Conservation (phyloP, 2,888 invertebrate genomes). For the Orchesella flavescens region DNA sequence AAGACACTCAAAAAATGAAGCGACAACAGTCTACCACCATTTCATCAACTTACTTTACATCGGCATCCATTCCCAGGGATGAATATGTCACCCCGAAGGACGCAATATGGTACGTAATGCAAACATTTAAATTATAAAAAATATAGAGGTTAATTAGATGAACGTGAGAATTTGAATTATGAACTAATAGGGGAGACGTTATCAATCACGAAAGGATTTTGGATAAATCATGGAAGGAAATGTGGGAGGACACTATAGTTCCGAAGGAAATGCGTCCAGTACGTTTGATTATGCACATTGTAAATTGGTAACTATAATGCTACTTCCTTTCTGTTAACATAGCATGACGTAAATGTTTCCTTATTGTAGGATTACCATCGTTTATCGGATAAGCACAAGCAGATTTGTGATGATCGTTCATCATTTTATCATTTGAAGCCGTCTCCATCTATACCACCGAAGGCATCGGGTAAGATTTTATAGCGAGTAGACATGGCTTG, state of each 20-base stretch:
- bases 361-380: not conserved
- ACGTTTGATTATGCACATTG: not conserved
- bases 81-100: constrained; percentile 31
- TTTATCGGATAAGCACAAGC: not conserved
- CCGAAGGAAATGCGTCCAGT: constrained; percentile 36
- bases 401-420: not conserved
- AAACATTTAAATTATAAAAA: too few relatives aligned
- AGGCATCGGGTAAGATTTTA: constrained; percentile 62
- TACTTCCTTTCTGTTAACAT: not conserved
- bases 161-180: too few relatives aligned
- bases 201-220: constrained; percentile 64
- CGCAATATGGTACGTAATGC: constrained; percentile 36
- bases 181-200: constrained; percentile 63
- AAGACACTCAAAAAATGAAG: not conserved
- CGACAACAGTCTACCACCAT: constrained; percentile 1
- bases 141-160: too few relatives aligned
- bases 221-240: constrained; percentile 57
- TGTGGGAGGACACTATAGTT: constrained; percentile 61
- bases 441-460: constrained; percentile 44
- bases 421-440: constrained; percentile 32
- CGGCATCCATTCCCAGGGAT: constrained; percentile 1
- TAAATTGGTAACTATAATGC: not conserved
- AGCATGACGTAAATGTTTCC: not conserved
- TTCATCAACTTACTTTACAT: not conserved
- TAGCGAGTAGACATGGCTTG: not conserved